A percentile compares a stretch with the other conserved stretches of the same genome.
phyloP scores from a whole-genome alignment of 2,888 invertebrate species.

The Nudaria mundana region DNA sequence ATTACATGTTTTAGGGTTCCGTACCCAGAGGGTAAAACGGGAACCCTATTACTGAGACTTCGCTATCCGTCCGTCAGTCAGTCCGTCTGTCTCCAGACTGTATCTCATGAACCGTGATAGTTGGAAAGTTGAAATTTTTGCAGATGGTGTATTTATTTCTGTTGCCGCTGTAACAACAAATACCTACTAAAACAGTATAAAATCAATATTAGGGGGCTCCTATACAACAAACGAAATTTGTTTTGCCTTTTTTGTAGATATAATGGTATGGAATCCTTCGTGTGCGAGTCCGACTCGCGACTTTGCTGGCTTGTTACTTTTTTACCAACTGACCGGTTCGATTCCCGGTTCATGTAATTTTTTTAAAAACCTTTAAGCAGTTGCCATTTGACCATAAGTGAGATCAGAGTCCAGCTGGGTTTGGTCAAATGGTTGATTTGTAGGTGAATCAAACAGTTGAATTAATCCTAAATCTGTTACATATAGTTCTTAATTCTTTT shows the following conservation, averaged over 20 bases:
- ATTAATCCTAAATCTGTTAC: slow-evolving; percentile 59
- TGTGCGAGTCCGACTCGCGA: too few species aligned
- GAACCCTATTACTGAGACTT: too few species aligned
- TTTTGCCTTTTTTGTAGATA: neutral
- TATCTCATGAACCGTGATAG: too few species aligned
- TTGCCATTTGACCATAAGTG: slow-evolving; percentile 65
- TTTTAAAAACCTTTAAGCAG: slow-evolving; percentile 62
- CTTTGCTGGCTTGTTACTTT: too few species aligned
- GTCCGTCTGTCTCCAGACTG: too few species aligned
- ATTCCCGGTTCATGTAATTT: too few species aligned
- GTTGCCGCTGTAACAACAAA: neutral
- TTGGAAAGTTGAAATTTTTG: too few species aligned
- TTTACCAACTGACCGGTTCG: too few species aligned
- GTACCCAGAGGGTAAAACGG: too few species aligned
- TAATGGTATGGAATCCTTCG: too few species aligned
- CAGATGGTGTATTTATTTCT: neutral
- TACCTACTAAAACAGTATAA: neutral
- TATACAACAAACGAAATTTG: neutral
- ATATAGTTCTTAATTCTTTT: slow-evolving; percentile 56
- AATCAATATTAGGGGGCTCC: neutral
- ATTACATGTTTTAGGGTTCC: too few species aligned
- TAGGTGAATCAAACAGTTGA: slow-evolving; percentile 47
- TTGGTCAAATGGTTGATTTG: slow-evolving; percentile 59
- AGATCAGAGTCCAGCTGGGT: slow-evolving; percentile 45
- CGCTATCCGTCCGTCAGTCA: too few species aligned